phyloP scores from a whole-genome alignment of 2,797 vertebrate genomes.

The Scolopax bukidnonensis region DNA sequence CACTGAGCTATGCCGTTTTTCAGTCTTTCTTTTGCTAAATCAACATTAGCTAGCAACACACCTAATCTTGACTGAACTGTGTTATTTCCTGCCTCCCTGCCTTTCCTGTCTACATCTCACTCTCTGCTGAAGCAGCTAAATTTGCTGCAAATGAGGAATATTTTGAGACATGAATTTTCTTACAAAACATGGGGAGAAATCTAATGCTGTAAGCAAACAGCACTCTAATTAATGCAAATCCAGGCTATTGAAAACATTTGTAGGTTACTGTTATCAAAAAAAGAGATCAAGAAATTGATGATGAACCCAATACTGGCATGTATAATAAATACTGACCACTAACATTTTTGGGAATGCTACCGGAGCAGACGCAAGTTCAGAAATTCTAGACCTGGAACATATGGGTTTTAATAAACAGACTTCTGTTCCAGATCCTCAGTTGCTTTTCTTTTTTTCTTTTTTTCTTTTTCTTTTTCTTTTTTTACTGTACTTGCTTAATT shows the following conservation, averaged over 20 bases:
- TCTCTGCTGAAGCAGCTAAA: conserved; percentile 73
- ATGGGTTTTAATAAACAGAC: conserved; percentile 66
- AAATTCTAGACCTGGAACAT: conserved; percentile 52
- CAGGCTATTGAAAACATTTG: conserved; percentile 26
- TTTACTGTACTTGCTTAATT: conserved; percentile 59
- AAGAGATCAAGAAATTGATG: not conserved
- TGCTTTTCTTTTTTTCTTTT: not conserved
- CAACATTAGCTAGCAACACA: conserved; percentile 58
- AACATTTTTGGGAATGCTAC: conserved; percentile 26
- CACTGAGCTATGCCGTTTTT: conserved; percentile 7
- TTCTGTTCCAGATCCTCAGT: conserved; percentile 48
- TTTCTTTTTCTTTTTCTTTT: not conserved
- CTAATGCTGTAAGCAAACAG: conserved; percentile 65
- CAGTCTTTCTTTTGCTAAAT: conserved; percentile 28
- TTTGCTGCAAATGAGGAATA: conserved; percentile 71
- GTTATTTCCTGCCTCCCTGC: conserved; percentile 71
- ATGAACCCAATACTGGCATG: not conserved
- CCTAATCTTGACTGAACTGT: conserved; percentile 61
- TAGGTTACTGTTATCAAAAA: not conserved
- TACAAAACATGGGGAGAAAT: conserved; percentile 56
- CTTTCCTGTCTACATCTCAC: conserved; percentile 62
- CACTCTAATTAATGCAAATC: conserved; percentile 40
- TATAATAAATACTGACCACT: conserved; percentile 31
- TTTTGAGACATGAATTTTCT: conserved; percentile 60
- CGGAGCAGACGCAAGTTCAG: not conserved